Base-by-base conservation (phyloP, 2,113 vertebrate genomes). In the Cynopterus brachyotis region DNA sequence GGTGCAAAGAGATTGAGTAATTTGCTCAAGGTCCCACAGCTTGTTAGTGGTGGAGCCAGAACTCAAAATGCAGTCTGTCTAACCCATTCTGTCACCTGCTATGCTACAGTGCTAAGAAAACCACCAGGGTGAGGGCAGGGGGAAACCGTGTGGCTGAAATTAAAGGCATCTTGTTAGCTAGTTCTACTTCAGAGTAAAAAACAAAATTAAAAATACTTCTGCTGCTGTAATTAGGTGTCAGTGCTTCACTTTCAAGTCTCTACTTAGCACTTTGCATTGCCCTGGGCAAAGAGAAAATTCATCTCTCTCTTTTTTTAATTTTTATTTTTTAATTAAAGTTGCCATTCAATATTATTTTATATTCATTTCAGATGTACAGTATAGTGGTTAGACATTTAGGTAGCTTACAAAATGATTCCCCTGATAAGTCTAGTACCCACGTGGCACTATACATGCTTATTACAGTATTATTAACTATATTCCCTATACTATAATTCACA, bases 1-100 rank as follows among this genome's bases (percentile, higher is more conserved):
- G 75, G 42, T 69, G 73, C 35, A 9, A 40, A 92, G 89, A 78
- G 62, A 47, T 73, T 86, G 89, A 86, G 94, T 55, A 87, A 90
- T 62, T 76, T 93, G 69, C 42, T 30, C 60, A 42, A 69, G 57
- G 10, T 84, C 72, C 84, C 73, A 60, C 17, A 66, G 47, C 13
- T 16, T 85, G 66, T 81, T 20, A 17, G 42, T 30, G 57, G 79
- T 19, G 28, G 28, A 79, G 79, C 35, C 30, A 1, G 72, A 17
- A 11, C 42, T 78, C 69, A 86, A n/a, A 67, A 60, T 62, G 59
- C 24, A 26, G 70, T 66, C 76, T 5, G 24, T 70, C 24, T 67
- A 53, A 76, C 45, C 82, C 70, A 20, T 64, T 72, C 78, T 91
- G 1, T 70, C 50, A 81, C 76, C 66, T 60, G 24, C 22, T 42